Percentiles rank a stretch among this genome's conserved stretches.
phyloP scores from a whole-genome alignment of 2,113 vertebrate genomes.

The Syngnathus floridae region DNA sequence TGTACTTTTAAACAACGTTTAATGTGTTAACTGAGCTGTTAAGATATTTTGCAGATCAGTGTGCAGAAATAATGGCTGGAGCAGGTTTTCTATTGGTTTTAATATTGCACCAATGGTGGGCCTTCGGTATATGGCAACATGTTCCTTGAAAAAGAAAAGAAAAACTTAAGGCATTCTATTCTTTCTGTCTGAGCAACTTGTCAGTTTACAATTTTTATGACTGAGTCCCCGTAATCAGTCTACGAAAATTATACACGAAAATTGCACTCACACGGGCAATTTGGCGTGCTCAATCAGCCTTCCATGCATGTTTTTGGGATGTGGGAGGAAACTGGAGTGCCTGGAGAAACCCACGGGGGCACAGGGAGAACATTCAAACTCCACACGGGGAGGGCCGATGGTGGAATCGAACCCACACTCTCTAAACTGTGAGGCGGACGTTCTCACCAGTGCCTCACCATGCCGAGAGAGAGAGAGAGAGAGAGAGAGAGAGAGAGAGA shows the following conservation, averaged over 20 bases:
- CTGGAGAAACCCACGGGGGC: too few relatives aligned
- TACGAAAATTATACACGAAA: neutral
- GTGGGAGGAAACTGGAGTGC: too few relatives aligned
- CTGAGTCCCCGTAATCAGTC: neutral
- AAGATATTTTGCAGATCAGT: neutral
- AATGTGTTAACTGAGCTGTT: neutral
- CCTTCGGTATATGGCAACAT: neutral
- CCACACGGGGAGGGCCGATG: too few relatives aligned
- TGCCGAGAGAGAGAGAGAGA: too few relatives aligned
- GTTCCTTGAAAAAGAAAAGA: neutral
- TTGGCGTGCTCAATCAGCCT: too few relatives aligned
- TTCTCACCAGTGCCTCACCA: too few relatives aligned
- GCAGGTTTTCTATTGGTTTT: neutral
- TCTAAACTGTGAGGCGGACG: too few relatives aligned
- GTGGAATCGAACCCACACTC: too few relatives aligned
- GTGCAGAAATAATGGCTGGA: neutral
- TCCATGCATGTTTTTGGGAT: too few relatives aligned
- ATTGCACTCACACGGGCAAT: too few relatives aligned
- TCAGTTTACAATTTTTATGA: neutral
- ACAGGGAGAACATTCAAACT: too few relatives aligned
- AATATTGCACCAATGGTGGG: neutral
- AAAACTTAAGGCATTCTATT: neutral
- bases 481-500: too few relatives aligned
- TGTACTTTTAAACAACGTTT: neutral
- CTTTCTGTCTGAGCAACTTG: neutral